These are phyloP conservation scores for Drosophila infuscata DNA, from an alignment of 2,888 invertebrate genomes.

Conservation along the genomic window DNA sequence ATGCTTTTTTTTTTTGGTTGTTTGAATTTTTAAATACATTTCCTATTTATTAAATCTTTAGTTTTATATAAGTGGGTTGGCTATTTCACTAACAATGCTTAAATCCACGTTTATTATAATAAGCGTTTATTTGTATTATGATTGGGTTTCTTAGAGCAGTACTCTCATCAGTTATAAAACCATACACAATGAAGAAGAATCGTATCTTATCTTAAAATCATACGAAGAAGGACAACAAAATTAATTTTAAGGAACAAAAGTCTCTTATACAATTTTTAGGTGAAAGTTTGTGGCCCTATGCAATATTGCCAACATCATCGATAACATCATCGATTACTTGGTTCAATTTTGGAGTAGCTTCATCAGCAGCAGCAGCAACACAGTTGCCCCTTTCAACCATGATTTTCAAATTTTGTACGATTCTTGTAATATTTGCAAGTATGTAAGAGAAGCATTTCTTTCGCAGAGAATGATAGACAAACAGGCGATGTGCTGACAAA, in stretches of 20 bases:
- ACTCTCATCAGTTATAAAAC: background rate
- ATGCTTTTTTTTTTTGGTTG: conserved; percentile 8
- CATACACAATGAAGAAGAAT: background rate
- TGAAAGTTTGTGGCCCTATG: conserved; percentile 18
- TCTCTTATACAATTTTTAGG: conserved; percentile 8
- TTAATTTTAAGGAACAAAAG: background rate
- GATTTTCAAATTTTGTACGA: conserved; percentile 23
- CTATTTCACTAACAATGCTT: no score
- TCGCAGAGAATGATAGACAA: conserved; percentile 68
- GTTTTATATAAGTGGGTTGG: background rate
- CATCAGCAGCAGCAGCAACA: conserved; percentile 15
- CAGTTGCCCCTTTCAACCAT: conserved; percentile 4
- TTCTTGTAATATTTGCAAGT: conserved; percentile 66
- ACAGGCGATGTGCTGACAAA: conserved; percentile 77
- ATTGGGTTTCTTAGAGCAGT: background rate
- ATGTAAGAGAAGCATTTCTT: conserved; percentile 38
- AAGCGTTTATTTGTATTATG: no score
- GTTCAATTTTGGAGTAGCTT: conserved; percentile 22
- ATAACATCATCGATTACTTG: conserved; percentile 69
- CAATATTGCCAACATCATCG: conserved; percentile 64
- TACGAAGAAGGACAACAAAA: background rate
- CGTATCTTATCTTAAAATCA: background rate
- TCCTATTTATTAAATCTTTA: background rate
- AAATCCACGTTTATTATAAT: no score
- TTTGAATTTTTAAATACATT: background rate